phyloP scores from a whole-genome alignment of 2,888 invertebrate genomes.

The Protophormia terraenovae region DNA sequence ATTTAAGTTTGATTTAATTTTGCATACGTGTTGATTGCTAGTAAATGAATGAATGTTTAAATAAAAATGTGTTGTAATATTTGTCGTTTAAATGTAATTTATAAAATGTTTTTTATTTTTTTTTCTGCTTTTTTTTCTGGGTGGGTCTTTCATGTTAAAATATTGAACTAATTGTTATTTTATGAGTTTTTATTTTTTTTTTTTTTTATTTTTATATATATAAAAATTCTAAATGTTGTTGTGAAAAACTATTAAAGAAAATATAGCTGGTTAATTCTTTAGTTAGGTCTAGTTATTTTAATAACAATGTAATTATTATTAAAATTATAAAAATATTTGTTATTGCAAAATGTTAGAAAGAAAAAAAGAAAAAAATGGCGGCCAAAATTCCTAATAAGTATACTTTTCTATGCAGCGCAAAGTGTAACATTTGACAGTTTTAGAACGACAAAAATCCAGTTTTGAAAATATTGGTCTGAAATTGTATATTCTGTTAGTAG shows the following conservation, averaged over 20 bases:
- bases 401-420: too few species aligned
- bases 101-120: constrained; percentile 29
- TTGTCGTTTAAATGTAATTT: constrained; percentile 58
- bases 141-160: constrained; percentile 56
- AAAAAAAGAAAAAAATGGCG: too few species aligned
- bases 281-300: constrained; percentile 1
- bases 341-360: too few species aligned
- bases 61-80: constrained; percentile 52
- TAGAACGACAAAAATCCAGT: too few species aligned
- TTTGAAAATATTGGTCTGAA: too few species aligned
- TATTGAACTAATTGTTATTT: constrained; percentile 40
- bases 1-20: constrained; percentile 38
- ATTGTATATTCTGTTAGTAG: too few species aligned
- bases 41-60: not conserved
- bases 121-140: constrained; percentile 44
- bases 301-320: constrained; percentile 29
- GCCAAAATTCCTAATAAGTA: too few species aligned
- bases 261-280: constrained; percentile 2
- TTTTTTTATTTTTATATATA: not conserved
- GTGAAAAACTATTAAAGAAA: not conserved
- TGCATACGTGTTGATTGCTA: constrained; percentile 37
- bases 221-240: not conserved
- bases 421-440: too few species aligned
- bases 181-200: not conserved
- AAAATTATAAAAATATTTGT: too few species aligned